Conservation (phyloP, 2,888 invertebrate genomes). For the Epinotia ramella region DNA sequence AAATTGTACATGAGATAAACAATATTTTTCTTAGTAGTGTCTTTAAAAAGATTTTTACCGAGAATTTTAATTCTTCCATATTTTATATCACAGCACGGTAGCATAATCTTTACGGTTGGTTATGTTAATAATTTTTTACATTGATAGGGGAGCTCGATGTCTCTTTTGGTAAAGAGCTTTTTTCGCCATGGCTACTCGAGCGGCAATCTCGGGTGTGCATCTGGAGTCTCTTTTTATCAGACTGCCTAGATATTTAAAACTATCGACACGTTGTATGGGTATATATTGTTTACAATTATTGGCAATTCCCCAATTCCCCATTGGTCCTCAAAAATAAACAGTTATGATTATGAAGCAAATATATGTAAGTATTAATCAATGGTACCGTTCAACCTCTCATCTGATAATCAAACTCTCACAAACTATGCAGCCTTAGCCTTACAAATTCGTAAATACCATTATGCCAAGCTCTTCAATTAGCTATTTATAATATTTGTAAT, state of each 20-base stretch:
- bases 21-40: not conserved
- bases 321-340: no score
- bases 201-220: no score
- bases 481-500: constrained; percentile 46
- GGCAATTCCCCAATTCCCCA: no score
- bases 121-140: constrained; percentile 35
- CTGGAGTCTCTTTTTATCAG: no score
- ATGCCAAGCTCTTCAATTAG: not conserved
- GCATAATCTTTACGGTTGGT: constrained; percentile 18
- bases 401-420: not conserved
- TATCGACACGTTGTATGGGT: no score
- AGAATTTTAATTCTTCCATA: not conserved
- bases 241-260: no score
- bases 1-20: not conserved
- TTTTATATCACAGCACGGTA: not conserved
- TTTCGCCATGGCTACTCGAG: no score
- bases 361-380: not conserved
- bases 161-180: no score
- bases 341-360: no score
- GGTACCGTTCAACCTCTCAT: constrained; percentile 1
- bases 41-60: not conserved
- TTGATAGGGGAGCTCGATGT: constrained; percentile 53
- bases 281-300: no score
- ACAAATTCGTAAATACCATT: constrained; percentile 10
- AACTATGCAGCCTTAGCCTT: not conserved